These are phyloP conservation scores for Archaeoteleia sp. DNA, from an alignment of 2,888 invertebrate genomes.

Conservation along the genomic window DNA sequence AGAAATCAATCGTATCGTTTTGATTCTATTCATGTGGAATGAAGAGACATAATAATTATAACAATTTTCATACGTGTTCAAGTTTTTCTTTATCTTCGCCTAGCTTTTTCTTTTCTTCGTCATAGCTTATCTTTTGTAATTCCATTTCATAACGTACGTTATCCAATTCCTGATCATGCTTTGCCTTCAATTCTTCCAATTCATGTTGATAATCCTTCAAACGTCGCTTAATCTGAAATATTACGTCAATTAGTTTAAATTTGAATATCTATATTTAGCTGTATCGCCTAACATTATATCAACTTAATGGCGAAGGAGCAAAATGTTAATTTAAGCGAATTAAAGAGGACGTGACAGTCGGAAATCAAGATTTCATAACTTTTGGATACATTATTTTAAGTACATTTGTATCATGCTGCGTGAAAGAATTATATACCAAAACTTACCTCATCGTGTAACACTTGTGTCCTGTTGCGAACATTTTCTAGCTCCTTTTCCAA, in stretches of 20 bases:
- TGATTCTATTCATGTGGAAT: too few species aligned
- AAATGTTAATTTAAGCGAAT: too few species aligned
- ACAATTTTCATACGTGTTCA: conserved; percentile 62
- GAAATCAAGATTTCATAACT: too few species aligned
- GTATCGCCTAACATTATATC: too few species aligned
- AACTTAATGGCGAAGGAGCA: too few species aligned
- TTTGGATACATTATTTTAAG: too few species aligned
- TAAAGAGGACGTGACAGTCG: too few species aligned
- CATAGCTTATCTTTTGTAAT: conserved; percentile 47
- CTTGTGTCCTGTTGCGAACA: too few species aligned
- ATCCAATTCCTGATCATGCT: conserved; percentile 48
- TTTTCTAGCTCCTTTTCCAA: conserved; percentile 56
- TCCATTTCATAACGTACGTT: conserved; percentile 57
- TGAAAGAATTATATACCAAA: background rate
- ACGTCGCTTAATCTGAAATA: conserved; percentile 55
- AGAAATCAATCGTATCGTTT: too few species aligned
- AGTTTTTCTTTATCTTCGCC: conserved; percentile 57
- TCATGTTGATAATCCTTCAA: conserved; percentile 56
- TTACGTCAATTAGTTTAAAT: background rate
- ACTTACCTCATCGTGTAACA: conserved; percentile 60
- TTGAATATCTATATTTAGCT: too few species aligned
- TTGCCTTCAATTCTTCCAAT: conserved; percentile 54
- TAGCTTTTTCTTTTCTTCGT: conserved; percentile 56
- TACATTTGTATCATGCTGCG: background rate
- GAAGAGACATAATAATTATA: too few species aligned